Percentiles rank a stretch among this genome's conserved stretches.
phyloP scores from a whole-genome alignment of 2,888 invertebrate genomes.

The Acleris cristana region DNA sequence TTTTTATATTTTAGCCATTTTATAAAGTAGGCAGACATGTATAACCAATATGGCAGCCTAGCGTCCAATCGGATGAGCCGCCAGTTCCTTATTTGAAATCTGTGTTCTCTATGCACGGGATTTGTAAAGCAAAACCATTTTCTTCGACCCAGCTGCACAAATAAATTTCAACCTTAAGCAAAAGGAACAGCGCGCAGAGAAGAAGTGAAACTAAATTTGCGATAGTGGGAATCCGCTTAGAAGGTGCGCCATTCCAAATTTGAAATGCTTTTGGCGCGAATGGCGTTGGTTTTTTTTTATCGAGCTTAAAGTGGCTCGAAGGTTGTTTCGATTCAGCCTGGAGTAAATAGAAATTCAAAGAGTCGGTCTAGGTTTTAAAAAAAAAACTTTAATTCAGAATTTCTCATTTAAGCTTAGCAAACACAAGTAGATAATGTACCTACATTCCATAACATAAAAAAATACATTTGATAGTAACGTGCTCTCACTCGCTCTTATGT shows the following conservation, averaged over 20 bases:
- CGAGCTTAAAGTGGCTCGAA: conserved; percentile 42
- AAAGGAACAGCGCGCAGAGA: conserved; percentile 33
- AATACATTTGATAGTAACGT: too few species aligned
- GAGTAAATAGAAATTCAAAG: conserved; percentile 42
- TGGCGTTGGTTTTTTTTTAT: conserved; percentile 53
- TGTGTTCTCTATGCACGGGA: conserved; percentile 68
- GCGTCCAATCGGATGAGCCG: conserved; percentile 62
- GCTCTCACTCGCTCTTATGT: too few species aligned
- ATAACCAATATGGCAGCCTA: conserved; percentile 35
- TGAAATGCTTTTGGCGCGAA: conserved; percentile 70
- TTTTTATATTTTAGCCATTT: too few species aligned
- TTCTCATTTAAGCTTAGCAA: too few species aligned
- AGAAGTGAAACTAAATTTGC: conserved; percentile 43
- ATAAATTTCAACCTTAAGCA: conserved; percentile 44
- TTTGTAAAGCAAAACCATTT: conserved; percentile 47
- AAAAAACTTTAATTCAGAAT: background rate
- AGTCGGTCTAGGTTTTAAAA: conserved; percentile 4
- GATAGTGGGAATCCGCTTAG: conserved; percentile 42
- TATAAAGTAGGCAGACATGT: background rate
- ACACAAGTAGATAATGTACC: too few species aligned
- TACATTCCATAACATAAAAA: too few species aligned
- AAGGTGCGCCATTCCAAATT: conserved; percentile 71
- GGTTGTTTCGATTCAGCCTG: conserved; percentile 44
- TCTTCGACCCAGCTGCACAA: background rate
- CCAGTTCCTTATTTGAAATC: conserved; percentile 70